These are phyloP conservation scores for Cheilosia variabilis DNA, from an alignment of 2,888 invertebrate genomes.

Conservation along the genomic window DNA sequence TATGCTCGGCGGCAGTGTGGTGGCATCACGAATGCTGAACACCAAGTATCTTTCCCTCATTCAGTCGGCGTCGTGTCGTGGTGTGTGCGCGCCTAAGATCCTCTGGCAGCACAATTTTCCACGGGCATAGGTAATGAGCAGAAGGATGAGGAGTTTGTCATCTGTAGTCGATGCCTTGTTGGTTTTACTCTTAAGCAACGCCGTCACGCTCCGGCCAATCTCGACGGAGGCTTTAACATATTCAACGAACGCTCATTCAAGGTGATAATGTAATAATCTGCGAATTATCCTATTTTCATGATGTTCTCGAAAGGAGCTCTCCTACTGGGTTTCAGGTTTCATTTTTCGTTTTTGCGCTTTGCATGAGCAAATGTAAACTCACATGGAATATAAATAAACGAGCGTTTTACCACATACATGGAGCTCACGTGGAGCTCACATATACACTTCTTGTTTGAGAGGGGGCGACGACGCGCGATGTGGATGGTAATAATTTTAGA, in stretches of 20 bases:
- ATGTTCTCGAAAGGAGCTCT: constrained; percentile 61
- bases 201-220: constrained; percentile 39
- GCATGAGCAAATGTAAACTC: constrained; percentile 53
- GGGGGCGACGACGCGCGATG: background rate
- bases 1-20: constrained; percentile 44
- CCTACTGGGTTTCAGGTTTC: constrained; percentile 54
- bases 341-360: constrained; percentile 6
- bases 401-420: constrained; percentile 56
- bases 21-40: constrained; percentile 52
- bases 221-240: constrained; percentile 63
- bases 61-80: background rate
- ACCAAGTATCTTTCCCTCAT: constrained; percentile 6
- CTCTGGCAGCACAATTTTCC: constrained; percentile 27
- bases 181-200: background rate
- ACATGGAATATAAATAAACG: constrained; percentile 74
- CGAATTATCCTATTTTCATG: constrained; percentile 75
- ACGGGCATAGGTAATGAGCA: constrained; percentile 47
- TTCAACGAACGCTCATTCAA: constrained; percentile 74
- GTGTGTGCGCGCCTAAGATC: constrained; percentile 30
- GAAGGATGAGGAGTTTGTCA: constrained; percentile 31
- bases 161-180: constrained; percentile 33
- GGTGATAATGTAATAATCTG: constrained; percentile 76
- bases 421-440: constrained; percentile 22
- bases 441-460: background rate
- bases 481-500: constrained; percentile 70